phyloP scores from a whole-genome alignment of 2,888 invertebrate species.

The Nomada ferruginata region DNA sequence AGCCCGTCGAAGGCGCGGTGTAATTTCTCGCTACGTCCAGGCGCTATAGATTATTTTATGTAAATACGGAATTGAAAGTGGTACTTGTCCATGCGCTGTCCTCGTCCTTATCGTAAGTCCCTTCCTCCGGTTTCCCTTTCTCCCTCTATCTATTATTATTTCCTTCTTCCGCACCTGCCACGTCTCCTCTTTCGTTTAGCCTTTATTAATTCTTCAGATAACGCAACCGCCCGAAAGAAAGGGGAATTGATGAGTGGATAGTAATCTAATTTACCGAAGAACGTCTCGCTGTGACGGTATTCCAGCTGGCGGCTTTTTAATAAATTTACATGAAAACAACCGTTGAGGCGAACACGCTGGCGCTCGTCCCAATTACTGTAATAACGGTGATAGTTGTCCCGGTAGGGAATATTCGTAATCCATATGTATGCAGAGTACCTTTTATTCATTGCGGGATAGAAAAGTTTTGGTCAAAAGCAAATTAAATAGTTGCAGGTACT shows the following conservation, averaged over 20 bases:
- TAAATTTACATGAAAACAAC: constrained; percentile 78
- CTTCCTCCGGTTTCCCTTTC: constrained; percentile 24
- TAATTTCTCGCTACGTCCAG: constrained; percentile 71
- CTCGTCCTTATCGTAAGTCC: constrained; percentile 12
- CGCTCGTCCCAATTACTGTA: constrained; percentile 28
- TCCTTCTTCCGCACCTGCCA: constrained; percentile 1
- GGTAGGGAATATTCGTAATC: neutral
- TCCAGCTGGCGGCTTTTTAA: constrained; percentile 70
- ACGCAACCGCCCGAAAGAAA: constrained; percentile 54
- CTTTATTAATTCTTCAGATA: constrained; percentile 75
- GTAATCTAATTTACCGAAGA: constrained; percentile 76
- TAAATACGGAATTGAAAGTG: constrained; percentile 75
- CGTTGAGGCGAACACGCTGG: constrained; percentile 41
- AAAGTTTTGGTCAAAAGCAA: neutral
- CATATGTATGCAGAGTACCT: no score
- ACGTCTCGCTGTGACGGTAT: constrained; percentile 69
- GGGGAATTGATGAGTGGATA: constrained; percentile 76
- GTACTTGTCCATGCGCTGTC: constrained; percentile 61
- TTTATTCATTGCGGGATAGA: neutral
- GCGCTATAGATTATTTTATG: constrained; percentile 73
- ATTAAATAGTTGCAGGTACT: neutral
- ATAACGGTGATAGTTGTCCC: constrained; percentile 9
- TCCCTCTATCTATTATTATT: neutral
- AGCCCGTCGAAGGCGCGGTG: constrained; percentile 53
- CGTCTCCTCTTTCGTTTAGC: constrained; percentile 41